Base-by-base conservation (phyloP, 64 coral and sea anemone species). In the Dendronephthya gigantea region DNA sequence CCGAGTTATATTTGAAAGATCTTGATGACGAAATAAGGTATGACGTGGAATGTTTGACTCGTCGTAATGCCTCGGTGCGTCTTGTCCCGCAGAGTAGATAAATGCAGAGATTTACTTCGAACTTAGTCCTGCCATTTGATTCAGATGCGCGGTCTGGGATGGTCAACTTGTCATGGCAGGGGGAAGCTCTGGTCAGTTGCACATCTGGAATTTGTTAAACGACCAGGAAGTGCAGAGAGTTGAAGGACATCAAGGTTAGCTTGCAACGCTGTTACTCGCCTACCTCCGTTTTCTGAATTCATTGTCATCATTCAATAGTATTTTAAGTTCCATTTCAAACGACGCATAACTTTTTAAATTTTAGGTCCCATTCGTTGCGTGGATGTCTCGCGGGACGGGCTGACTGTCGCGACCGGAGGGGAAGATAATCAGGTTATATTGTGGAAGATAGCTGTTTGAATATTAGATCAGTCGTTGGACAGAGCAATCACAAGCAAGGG, bases 321-420 rank as follows among this genome's bases (percentile, higher is more conserved):
- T 15, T 66, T 66, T n/a, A n/a, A 22, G 58, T 3, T 5, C 58
- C 5, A 66, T 66, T 30, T 22, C 58, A 13, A 50, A 29, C 13
- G 28, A 22, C 55, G 10, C 43, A 82, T 47, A 34, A 35, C 17
- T 23, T n/a, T 15, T 25, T 23, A 29, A 1, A 49, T 62, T 40
- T 85, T 66, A 98, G 95, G 95, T 65, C 86, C 92, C 39, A 98
- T 98, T 84, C 90, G 90, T 48, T 98, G 95, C 79, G 93, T 98
- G 39, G 95, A 98, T 55, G 95, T 98, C 76, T 98, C 95, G 48
- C 90, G 90, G 86, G 95, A 98, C 66, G 95, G 95, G 36, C 93
- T 92, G 81, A 93, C 92, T 32, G 95, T 98, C 66, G 95, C 90
- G 55, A 98, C 95, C 45, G 95, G 95, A 25, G 94, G 92, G 35